Conservation (phyloP, 2,888 invertebrate species). For the Athrips mouffetella region DNA sequence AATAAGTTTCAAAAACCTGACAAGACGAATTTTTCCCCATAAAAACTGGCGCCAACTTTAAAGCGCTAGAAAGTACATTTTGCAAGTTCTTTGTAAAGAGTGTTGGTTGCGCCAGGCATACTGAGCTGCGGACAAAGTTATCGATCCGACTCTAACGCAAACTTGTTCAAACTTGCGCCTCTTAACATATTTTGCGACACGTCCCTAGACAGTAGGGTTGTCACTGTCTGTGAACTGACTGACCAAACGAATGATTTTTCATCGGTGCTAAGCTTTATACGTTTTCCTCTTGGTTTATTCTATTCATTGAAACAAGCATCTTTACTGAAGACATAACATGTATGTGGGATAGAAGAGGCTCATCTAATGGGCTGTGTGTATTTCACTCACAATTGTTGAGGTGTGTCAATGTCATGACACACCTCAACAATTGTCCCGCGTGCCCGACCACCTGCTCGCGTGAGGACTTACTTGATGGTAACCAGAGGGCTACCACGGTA, state of each 20-base stretch:
- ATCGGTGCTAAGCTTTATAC: not conserved
- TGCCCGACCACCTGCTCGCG: no score
- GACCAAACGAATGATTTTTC: not conserved
- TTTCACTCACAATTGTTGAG: no score
- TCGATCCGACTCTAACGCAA: slow-evolving; percentile 32
- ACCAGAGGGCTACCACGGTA: no score
- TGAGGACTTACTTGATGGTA: no score
- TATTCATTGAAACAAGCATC: slow-evolving; percentile 25
- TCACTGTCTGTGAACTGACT: not conserved
- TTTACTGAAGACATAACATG: no score
- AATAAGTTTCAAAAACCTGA: no score
- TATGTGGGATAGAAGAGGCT: no score
- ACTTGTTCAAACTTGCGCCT: slow-evolving; percentile 37
- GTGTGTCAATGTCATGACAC: no score
- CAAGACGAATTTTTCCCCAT: no score
- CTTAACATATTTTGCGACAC: slow-evolving; percentile 36
- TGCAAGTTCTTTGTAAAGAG: slow-evolving; percentile 3
- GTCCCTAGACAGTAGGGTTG: slow-evolving; percentile 6
- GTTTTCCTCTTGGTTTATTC: slow-evolving; percentile 16
- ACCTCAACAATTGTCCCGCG: no score
- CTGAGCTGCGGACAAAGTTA: slow-evolving; percentile 26
- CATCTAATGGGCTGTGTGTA: no score
- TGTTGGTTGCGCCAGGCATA: not conserved
- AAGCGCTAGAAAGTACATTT: not conserved
- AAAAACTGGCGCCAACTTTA: no score